These are phyloP conservation scores for Drosophila ambigua DNA, from an alignment of 1,140 invertebrate species.

Conservation along the genomic window DNA sequence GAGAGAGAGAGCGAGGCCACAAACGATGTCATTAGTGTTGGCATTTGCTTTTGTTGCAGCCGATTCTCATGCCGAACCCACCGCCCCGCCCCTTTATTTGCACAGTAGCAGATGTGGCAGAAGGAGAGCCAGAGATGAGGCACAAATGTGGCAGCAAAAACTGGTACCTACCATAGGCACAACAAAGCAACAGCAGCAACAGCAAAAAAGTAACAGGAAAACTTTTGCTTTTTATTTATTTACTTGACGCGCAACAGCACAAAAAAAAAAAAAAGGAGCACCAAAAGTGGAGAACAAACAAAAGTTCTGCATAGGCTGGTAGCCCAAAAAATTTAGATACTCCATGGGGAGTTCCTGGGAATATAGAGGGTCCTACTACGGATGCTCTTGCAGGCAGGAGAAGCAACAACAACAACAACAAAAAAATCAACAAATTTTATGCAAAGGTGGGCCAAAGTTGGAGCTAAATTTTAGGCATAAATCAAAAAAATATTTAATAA, in stretches of 20 bases:
- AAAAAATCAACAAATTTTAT: too few relatives aligned
- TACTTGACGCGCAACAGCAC: constrained; percentile 59
- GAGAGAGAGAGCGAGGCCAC: constrained; percentile 28
- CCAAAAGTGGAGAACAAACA: constrained; percentile 38
- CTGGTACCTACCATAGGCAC: too few relatives aligned
- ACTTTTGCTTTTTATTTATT: constrained; percentile 77
- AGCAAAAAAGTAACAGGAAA: constrained; percentile 62
- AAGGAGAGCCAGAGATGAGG: constrained; percentile 8
- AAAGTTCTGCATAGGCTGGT: constrained; percentile 45
- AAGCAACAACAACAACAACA: too few relatives aligned
- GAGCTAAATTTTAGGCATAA: too few relatives aligned
- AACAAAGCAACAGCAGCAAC: too few relatives aligned
- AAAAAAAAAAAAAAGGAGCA: constrained; percentile 22
- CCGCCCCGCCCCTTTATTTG: constrained; percentile 34
- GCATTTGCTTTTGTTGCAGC: constrained; percentile 49
- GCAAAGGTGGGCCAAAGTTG: too few relatives aligned
- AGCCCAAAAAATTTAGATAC: constrained; percentile 10
- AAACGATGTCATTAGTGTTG: constrained; percentile 77
- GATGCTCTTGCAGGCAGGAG: constrained; percentile 1
- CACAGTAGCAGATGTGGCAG: constrained; percentile 17
- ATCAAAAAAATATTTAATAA: too few relatives aligned
- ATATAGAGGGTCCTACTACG: not conserved
- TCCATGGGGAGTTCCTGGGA: not conserved
- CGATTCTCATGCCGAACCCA: not conserved
- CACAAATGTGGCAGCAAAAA: too few relatives aligned